Evolutionary conservation across 2,888 invertebrate genomes (phyloP), one percentile per base, ranked within the genome.

Genomic region (Caenorhabditis sinica): DNA sequence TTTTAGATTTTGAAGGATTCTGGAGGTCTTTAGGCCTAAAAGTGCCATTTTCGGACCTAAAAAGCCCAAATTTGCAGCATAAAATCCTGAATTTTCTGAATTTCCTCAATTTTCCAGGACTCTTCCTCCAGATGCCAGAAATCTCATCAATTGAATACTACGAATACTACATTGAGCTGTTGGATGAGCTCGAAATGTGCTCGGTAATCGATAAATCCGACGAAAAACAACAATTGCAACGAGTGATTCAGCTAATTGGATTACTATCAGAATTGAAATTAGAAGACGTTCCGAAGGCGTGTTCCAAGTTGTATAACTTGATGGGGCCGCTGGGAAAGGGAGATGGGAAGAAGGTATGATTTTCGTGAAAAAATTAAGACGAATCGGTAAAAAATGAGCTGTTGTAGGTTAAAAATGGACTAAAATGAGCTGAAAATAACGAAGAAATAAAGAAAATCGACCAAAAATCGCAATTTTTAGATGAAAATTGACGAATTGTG

Each of bases 241-340:
- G 49, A 11, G 33, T 80, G 6, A 65, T 80, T 40, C 80, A 80
- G 25, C 33, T 80, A 1, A 63, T 49, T 0, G 80, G 80, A n/a
- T n/a, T 80, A 3, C 11, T 80, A 40, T 80, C 45, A 1, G 72
- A 72, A 53, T n/a, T 72, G 20, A 58, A 20, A 3, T 0, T 20
- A 0, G 72, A 72, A 23, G 80, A 80, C 5, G 33, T 72, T 0
- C 72, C 72, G 6, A 40, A 45, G 20, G 80, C 80, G 20, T 80
- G 65, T 17, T 43, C 56, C 0, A 25, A 49, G 23, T 11, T 80
- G 20, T 30, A 66, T 28, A 45, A 30, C 13, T 28, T 79, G 17
- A 43, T 79, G 9, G 61, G 15, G n/a, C 5, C 11, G 13, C 28
- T 28, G 30, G 28, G 33, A 5, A 25, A 20, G 4, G 23, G 20